Evolutionary conservation across 2,113 vertebrate genomes (phyloP).

Genomic region (Labrus mixtus): DNA sequence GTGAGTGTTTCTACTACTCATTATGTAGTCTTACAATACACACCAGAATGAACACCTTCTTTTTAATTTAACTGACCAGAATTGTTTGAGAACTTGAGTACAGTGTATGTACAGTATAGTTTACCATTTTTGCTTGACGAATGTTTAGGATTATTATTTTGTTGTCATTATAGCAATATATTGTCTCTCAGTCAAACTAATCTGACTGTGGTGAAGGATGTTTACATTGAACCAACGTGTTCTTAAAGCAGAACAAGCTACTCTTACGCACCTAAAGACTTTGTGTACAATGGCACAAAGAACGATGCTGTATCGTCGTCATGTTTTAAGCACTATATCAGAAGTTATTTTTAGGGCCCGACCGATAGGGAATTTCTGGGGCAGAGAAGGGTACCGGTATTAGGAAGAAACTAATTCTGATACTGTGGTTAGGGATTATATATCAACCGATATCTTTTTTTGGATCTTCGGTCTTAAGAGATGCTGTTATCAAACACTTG

Average conservation of each 20-base stretch:
- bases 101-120: too few relatives aligned
- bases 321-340: background rate
- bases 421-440: background rate
- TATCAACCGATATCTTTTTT: too few relatives aligned
- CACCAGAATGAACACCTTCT: too few relatives aligned
- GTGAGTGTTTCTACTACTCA: too few relatives aligned
- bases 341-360: background rate
- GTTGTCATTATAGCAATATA: background rate
- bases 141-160: background rate
- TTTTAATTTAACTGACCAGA: too few relatives aligned
- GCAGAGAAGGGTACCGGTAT: too few relatives aligned
- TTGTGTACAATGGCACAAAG: background rate
- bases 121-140: background rate
- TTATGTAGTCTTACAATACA: too few relatives aligned
- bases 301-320: background rate
- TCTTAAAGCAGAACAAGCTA: constrained; percentile 14
- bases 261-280: constrained; percentile 12
- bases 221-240: constrained; percentile 47
- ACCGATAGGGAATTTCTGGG: too few relatives aligned
- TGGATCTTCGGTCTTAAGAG: too few relatives aligned
- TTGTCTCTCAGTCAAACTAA: background rate
- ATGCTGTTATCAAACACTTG: too few relatives aligned
- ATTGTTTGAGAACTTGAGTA: too few relatives aligned
- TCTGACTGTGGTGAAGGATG: constrained; percentile 33
- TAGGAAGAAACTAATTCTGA: too few relatives aligned